phyloP scores from a whole-genome alignment of 2,797 vertebrate genomes.

The Melanogrammus aeglefinus region DNA sequence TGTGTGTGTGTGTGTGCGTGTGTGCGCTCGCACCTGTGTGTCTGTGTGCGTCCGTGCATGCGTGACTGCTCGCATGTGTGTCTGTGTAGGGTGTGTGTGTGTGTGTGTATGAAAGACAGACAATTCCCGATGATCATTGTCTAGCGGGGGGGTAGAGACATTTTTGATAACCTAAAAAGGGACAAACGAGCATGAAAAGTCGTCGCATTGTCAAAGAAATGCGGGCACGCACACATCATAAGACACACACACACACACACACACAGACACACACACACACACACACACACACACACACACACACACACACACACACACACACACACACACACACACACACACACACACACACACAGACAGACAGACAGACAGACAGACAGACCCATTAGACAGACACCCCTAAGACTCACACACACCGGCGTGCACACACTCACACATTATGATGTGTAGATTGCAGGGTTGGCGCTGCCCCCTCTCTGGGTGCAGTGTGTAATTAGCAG shows the following conservation, averaged over 20 bases:
- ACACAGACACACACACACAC: background rate
- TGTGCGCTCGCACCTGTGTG: too few relatives aligned
- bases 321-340: constrained; percentile 6
- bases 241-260: constrained; percentile 4
- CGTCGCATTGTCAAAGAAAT: background rate
- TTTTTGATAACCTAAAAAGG: too few relatives aligned
- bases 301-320: background rate
- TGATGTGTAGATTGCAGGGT: constrained; percentile 32
- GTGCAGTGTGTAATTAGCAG: constrained; percentile 65
- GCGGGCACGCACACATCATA: background rate
- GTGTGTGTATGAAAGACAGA: background rate
- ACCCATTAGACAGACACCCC: background rate
- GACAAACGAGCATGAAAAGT: background rate
- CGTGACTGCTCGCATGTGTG: too few relatives aligned
- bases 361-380: too few relatives aligned
- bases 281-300: background rate
- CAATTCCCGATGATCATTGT: too few relatives aligned
- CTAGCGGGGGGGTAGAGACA: too few relatives aligned
- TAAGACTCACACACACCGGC: background rate
- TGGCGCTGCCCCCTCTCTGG: constrained; percentile 43
- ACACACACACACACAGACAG: constrained; percentile 9
- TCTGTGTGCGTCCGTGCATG: background rate
- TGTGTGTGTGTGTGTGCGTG: too few relatives aligned
- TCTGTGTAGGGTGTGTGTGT: background rate
- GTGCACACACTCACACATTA: background rate